These are phyloP conservation scores for Noctua pronuba DNA, from an alignment of 2,888 invertebrate genomes.

Conservation along the genomic window DNA sequence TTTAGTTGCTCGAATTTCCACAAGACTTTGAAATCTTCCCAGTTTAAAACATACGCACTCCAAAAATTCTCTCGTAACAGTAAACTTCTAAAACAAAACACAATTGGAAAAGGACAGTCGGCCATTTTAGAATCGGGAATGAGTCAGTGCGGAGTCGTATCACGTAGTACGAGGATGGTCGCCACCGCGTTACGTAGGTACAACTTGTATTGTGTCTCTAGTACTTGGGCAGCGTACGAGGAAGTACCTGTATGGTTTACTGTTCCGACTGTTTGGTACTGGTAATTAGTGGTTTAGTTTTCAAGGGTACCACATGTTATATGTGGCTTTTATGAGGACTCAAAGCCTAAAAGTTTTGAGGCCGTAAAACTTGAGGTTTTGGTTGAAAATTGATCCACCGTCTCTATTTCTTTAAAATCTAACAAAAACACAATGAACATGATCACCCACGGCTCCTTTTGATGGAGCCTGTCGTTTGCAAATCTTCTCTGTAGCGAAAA, in stretches of 20 bases:
- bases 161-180: constrained; percentile 78
- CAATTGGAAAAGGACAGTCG: constrained; percentile 57
- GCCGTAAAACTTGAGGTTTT: neutral
- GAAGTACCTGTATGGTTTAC: constrained; percentile 60
- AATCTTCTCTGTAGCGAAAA: neutral
- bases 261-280: neutral
- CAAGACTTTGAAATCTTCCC: neutral
- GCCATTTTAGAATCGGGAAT: constrained; percentile 84
- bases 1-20: neutral
- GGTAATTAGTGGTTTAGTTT: constrained; percentile 44
- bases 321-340: no score
- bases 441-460: neutral
- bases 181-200: constrained; percentile 72
- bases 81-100: constrained; percentile 55
- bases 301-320: no score
- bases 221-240: constrained; percentile 53
- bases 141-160: constrained; percentile 83
- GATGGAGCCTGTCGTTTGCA: neutral
- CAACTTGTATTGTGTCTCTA: constrained; percentile 40
- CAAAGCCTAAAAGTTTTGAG: no score
- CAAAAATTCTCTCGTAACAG: constrained; percentile 51
- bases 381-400: neutral
- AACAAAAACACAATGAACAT: neutral
- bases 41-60: neutral
- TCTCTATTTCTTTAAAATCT: neutral